Conservation (phyloP, 2,113 vertebrate genomes). For the Psilopsiagon aymara region DNA sequence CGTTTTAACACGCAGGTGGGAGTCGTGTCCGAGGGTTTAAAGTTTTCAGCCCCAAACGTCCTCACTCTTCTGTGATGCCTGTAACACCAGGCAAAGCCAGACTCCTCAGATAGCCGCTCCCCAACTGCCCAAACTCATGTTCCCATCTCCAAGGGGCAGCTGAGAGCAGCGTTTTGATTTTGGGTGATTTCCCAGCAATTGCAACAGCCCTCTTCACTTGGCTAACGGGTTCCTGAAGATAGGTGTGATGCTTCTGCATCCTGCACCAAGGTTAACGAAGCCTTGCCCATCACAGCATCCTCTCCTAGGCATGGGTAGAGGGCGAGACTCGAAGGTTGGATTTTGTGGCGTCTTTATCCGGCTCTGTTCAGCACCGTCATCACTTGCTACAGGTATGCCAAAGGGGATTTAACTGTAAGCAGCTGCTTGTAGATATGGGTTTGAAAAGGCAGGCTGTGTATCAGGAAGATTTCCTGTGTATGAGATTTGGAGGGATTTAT, state of each 20-base stretch:
- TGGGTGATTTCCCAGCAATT: background rate
- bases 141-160: background rate
- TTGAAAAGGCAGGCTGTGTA: background rate
- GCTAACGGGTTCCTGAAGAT: background rate
- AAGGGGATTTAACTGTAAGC: background rate
- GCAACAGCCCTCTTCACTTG: fast-evolving
- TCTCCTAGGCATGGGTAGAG: background rate
- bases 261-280: background rate
- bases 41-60: background rate
- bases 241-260: background rate
- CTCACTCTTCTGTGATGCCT: background rate
- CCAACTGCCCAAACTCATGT: background rate
- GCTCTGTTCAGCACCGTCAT: fast-evolving
- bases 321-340: background rate
- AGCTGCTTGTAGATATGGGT: fast-evolving
- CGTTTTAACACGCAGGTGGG: background rate
- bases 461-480: fast-evolving
- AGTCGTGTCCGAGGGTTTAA: fast-evolving
- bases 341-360: background rate
- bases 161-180: background rate
- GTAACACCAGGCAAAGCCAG: fast-evolving
- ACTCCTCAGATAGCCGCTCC: fast-evolving
- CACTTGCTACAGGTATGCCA: background rate
- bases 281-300: background rate
- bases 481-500: background rate